phyloP scores from a whole-genome alignment of 2,888 invertebrate genomes.

The Apamea sordens region DNA sequence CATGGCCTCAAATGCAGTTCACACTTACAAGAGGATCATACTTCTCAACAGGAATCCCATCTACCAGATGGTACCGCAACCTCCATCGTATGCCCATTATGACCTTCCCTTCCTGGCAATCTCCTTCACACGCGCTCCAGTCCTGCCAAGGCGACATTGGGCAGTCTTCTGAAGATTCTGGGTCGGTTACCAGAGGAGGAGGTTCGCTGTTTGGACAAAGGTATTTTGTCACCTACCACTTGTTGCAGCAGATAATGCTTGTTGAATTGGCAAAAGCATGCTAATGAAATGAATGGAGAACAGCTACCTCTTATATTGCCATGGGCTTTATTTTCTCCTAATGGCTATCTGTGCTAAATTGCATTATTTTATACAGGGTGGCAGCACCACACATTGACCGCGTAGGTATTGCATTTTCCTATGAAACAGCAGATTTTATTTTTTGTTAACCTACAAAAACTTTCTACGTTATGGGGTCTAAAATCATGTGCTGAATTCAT shows the following conservation, averaged over 20 bases:
- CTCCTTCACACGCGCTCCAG: constrained; percentile 84
- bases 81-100: constrained; percentile 79
- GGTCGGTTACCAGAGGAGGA: constrained; percentile 75
- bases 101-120: constrained; percentile 76
- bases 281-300: neutral
- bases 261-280: neutral
- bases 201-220: constrained; percentile 71
- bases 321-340: neutral
- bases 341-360: neutral
- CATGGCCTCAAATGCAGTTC: too few relatives aligned
- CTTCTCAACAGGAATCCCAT: constrained; percentile 83
- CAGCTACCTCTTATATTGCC: neutral
- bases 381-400: too few relatives aligned
- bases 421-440: too few relatives aligned
- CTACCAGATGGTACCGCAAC: constrained; percentile 83
- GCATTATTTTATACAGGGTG: too few relatives aligned
- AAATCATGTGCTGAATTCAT: too few relatives aligned
- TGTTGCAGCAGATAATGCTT: neutral
- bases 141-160: constrained; percentile 82
- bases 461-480: too few relatives aligned
- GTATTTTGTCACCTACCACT: constrained; percentile 13
- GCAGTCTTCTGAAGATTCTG: constrained; percentile 79
- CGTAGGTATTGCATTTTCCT: too few relatives aligned
- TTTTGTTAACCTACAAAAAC: too few relatives aligned
- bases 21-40: constrained; percentile 82